phyloP scores from a whole-genome alignment of 2,888 invertebrate species.

The Eupeodes luniger region DNA sequence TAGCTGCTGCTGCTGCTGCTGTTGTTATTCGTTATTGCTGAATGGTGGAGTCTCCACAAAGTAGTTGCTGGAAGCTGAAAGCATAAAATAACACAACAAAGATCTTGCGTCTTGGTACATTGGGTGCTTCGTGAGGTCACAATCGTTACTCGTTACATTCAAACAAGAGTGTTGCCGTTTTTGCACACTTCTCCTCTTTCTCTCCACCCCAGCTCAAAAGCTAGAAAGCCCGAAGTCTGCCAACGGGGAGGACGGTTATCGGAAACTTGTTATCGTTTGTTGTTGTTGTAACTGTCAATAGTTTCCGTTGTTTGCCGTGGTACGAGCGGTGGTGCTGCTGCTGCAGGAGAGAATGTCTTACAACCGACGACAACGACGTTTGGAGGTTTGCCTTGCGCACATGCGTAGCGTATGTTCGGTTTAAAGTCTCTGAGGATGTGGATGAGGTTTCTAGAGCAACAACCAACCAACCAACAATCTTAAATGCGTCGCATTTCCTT shows the following conservation, averaged over 20 bases:
- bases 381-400: slow-evolving; percentile 44
- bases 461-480: background rate
- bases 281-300: slow-evolving; percentile 68
- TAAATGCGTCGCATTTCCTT: slow-evolving; percentile 31
- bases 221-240: too few relatives aligned
- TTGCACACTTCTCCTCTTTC: slow-evolving; percentile 13
- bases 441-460: slow-evolving; percentile 38
- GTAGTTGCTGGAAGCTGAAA: slow-evolving; percentile 54
- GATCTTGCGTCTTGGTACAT: slow-evolving; percentile 60
- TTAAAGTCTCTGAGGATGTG: background rate
- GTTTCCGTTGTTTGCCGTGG: slow-evolving; percentile 64
- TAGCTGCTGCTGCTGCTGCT: slow-evolving; percentile 36
- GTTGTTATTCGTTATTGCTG: slow-evolving; percentile 12
- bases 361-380: slow-evolving; percentile 10
- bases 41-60: slow-evolving; percentile 46
- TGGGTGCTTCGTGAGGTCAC: slow-evolving; percentile 75
- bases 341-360: slow-evolving; percentile 63
- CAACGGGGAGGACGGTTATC: slow-evolving; percentile 45
- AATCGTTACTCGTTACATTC: slow-evolving; percentile 64
- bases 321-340: background rate
- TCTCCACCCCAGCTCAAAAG: background rate
- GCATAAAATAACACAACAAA: slow-evolving; percentile 42
- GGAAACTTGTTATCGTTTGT: slow-evolving; percentile 63
- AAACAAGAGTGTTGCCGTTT: slow-evolving; percentile 55
- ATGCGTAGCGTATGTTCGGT: slow-evolving; percentile 65